These are phyloP conservation scores for Beris chalybata DNA, from an alignment of 2,888 invertebrate genomes.

Conservation along the genomic window DNA sequence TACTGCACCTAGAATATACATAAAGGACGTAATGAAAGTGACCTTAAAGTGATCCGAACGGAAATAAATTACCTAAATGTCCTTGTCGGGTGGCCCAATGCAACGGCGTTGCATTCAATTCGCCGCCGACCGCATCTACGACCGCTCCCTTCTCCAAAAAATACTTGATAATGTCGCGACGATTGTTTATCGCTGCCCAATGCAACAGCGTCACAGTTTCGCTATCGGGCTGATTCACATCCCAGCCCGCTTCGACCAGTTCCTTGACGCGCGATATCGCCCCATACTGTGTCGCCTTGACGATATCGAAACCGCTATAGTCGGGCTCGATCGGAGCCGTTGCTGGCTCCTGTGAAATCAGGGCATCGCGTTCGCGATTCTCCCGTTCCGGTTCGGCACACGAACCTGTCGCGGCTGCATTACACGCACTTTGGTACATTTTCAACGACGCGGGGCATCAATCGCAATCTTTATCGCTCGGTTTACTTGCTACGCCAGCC, in stretches of 20 bases:
- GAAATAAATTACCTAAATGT: constrained; percentile 62
- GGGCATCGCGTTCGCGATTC: constrained; percentile 58
- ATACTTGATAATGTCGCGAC: constrained; percentile 88
- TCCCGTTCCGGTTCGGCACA: constrained; percentile 67
- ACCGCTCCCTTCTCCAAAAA: constrained; percentile 82
- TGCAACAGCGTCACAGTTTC: constrained; percentile 97
- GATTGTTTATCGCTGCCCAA: constrained; percentile 99
- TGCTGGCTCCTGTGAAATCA: constrained; percentile 65
- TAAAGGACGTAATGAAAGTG: background rate
- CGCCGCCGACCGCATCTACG: constrained; percentile 94
- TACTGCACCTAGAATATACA: constrained; percentile 60
- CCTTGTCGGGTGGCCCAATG: constrained; percentile 98
- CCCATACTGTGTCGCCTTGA: constrained; percentile 96
- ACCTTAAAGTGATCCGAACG: background rate
- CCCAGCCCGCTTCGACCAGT: constrained; percentile 87
- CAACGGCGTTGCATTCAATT: constrained; percentile 91
- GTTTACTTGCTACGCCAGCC: no score
- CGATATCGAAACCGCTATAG: constrained; percentile 86
- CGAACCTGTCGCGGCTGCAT: constrained; percentile 68
- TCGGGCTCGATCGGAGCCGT: constrained; percentile 68
- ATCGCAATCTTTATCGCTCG: no score
- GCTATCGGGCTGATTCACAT: constrained; percentile 90
- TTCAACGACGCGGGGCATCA: no score
- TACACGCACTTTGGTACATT: constrained; percentile 75
- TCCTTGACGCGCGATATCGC: constrained; percentile 80